Base-by-base conservation (phyloP, 2,113 vertebrate genomes). In the Toxotes chatareus region DNA sequence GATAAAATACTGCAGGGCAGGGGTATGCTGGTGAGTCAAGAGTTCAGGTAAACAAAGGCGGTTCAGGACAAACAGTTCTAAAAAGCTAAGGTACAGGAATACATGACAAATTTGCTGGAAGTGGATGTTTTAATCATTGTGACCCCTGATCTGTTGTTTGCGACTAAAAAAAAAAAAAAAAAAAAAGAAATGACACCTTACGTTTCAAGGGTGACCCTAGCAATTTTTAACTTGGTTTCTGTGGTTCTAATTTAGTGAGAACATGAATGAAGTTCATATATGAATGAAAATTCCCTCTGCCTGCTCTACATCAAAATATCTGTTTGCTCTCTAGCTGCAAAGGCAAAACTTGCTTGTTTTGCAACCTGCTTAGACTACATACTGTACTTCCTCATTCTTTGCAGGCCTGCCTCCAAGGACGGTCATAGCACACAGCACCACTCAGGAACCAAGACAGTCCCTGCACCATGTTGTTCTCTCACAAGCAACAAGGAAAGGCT, bases 41-140 rank as follows among this genome's bases (percentile, higher is more conserved):
- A 73, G 76, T 69, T 79, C 63, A 85, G 27, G 63, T 79, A 68
- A 68, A 79, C 67, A 68, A 23, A 64, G 31, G 57, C 74, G 47
- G 47, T 23, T 57, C 59, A 42, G 60, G 13, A 62, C 69, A 74
- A 80, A 82, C 51, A 34, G 36, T 47, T 65, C 53, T 64, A 16
- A n/a, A 73, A 76, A 66, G 38, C 71, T 1, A 16, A 2, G 9
- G n/a, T 27, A 19, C 32, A 64, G 23, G 51, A 70, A 68, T 44
- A 8, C 12, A 9, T 32, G 40, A 49, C 23, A 56, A 5, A 49
- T 21, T 17, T 19, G 12, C 1, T 7, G 3, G 32, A n/a, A 46
- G 27, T 32, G 21, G 19, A 14, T 4, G 11, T 64, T n/a, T 13
- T 68, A 11, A 61, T 75, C 9, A 69, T 40, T n/a, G 6, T 17